Percentiles rank a stretch among this genome's conserved stretches.
phyloP scores from a whole-genome alignment of 2,113 vertebrate genomes.

The Hydropotes inermis region DNA sequence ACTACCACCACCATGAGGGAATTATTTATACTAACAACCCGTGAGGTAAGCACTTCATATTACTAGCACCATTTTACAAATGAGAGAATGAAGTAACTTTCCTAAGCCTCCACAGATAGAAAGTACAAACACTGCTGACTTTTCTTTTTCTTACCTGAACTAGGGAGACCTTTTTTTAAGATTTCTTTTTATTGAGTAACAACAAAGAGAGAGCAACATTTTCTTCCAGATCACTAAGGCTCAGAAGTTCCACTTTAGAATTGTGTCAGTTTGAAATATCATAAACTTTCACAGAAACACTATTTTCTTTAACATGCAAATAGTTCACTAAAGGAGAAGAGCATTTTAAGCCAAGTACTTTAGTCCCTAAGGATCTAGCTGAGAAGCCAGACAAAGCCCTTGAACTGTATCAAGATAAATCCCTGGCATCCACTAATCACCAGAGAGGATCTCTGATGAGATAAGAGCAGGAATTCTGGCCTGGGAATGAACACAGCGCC shows the following conservation, averaged over 20 bases:
- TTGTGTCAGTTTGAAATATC: constrained; percentile 2
- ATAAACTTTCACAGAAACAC: constrained; percentile 25
- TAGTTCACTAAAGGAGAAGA: constrained; percentile 16
- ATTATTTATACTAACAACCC: neutral
- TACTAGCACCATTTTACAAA: neutral
- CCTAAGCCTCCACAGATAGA: neutral
- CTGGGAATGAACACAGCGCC: constrained; percentile 84
- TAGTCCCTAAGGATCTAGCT: constrained; percentile 67
- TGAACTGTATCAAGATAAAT: constrained; percentile 85
- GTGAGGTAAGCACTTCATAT: neutral
- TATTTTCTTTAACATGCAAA: constrained; percentile 52
- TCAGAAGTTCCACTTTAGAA: constrained; percentile 39
- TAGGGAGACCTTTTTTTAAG: neutral
- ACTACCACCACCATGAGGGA: neutral
- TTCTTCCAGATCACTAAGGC: neutral
- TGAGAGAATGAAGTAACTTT: neutral
- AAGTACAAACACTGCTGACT: neutral
- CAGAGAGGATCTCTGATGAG: constrained; percentile 83
- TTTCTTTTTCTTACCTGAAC: neutral
- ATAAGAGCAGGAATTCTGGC: constrained; percentile 82
- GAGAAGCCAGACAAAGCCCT: constrained; percentile 76
- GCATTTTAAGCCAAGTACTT: constrained; percentile 40
- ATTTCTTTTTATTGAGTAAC: constrained; percentile 16
- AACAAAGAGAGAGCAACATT: neutral
- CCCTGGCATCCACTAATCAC: constrained; percentile 84